phyloP scores from a whole-genome alignment of 92 coral and sea anemone species.

The Siderastrea siderea region DNA sequence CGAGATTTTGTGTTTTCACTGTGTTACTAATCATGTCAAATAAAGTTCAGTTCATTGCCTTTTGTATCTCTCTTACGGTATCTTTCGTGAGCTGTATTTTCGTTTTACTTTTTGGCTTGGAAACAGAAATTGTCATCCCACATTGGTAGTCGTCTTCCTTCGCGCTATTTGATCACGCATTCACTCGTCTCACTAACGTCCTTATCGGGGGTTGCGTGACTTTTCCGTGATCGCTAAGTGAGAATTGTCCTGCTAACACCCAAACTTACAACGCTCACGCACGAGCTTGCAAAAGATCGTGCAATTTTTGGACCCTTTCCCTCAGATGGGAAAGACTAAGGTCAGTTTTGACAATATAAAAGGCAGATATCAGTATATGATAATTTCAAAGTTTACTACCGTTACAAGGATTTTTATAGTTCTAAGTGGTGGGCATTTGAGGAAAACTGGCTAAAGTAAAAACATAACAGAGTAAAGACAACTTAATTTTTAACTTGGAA shows the following conservation, averaged over 20 bases:
- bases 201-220: constrained; percentile 99
- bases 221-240: constrained; percentile 93
- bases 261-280: constrained; percentile 81
- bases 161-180: not conserved
- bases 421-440: no score
- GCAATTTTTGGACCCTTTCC: constrained; percentile 98
- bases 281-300: constrained; percentile 87
- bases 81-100: not conserved
- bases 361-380: no score
- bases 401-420: no score
- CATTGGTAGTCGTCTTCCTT: constrained; percentile 1
- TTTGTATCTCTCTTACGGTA: not conserved
- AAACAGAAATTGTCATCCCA: constrained; percentile 50
- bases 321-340: constrained; percentile 18
- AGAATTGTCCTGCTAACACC: constrained; percentile 99
- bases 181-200: constrained; percentile 53
- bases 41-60: not conserved
- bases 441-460: no score
- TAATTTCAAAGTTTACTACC: no score
- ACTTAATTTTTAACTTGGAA: no score
- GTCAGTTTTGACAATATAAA: no score
- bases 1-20: not conserved
- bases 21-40: no score
- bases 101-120: not conserved
- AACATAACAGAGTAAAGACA: no score